Percentiles rank a stretch among this genome's conserved stretches.
phyloP scores from a whole-genome alignment of 2,113 vertebrate species.

The Datnioides undecimradiatus region DNA sequence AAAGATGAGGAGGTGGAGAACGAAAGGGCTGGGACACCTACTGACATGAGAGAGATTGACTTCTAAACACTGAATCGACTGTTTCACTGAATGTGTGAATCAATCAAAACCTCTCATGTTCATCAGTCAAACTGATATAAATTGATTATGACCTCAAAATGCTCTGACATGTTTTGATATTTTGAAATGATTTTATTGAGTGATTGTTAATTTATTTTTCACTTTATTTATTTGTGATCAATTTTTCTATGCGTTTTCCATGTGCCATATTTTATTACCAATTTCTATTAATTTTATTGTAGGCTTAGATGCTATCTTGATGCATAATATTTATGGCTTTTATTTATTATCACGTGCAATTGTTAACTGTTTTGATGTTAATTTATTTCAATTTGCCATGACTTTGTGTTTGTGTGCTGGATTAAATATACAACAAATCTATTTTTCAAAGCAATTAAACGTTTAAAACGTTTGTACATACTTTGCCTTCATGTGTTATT shows the following conservation, averaged over 20 bases:
- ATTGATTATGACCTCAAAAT: slow-evolving; percentile 58
- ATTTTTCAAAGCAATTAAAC: slow-evolving; percentile 75
- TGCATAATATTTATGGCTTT: slow-evolving; percentile 78
- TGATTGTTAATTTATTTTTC: slow-evolving; percentile 75
- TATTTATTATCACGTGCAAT: slow-evolving; percentile 78
- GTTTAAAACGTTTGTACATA: slow-evolving; percentile 47
- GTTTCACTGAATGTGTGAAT: slow-evolving; percentile 47
- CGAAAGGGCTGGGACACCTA: slow-evolving; percentile 82
- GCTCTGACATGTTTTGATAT: slow-evolving; percentile 48
- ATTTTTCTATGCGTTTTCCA: slow-evolving; percentile 41
- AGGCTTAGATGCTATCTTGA: slow-evolving; percentile 27
- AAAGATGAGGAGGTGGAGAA: slow-evolving; percentile 77
- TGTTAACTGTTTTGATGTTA: slow-evolving; percentile 61
- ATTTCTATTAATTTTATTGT: slow-evolving; percentile 67
- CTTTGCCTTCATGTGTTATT: neutral
- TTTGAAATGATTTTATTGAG: slow-evolving; percentile 49
- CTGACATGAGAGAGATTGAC: slow-evolving; percentile 85
- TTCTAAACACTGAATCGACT: slow-evolving; percentile 70
- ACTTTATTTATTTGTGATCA: slow-evolving; percentile 72
- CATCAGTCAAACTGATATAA: slow-evolving; percentile 84
- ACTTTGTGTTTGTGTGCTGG: slow-evolving; percentile 52
- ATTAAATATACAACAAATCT: slow-evolving; percentile 68
- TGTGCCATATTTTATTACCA: slow-evolving; percentile 74
- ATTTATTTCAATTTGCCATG: slow-evolving; percentile 72
- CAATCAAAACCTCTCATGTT: slow-evolving; percentile 50